These are phyloP conservation scores for Origma solitaria DNA, from an alignment of 2,113 vertebrate genomes.

Conservation along the genomic window DNA sequence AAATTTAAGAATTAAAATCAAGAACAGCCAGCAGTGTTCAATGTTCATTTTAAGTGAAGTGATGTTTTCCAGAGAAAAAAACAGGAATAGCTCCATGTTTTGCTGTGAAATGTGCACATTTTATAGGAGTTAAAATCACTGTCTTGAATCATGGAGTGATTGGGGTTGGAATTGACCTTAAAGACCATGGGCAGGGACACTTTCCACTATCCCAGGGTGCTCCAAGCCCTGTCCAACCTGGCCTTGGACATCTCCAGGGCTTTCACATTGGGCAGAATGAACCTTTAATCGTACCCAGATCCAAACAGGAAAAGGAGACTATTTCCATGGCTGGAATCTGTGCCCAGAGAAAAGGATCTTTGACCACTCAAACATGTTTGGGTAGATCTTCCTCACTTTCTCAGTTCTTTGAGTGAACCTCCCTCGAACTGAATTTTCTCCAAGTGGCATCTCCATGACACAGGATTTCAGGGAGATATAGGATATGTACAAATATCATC, in stretches of 20 bases:
- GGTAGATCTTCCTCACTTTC: background rate
- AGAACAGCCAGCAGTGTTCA: background rate
- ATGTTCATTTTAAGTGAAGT: background rate
- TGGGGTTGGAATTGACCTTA: background rate
- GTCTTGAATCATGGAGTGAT: background rate
- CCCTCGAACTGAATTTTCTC: background rate
- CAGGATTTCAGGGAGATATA: background rate
- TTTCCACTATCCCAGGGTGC: background rate
- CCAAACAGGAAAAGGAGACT: background rate
- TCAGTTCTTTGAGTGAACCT: background rate
- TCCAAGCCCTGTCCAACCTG: background rate
- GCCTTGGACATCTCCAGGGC: background rate
- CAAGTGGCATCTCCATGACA: background rate
- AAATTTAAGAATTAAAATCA: background rate
- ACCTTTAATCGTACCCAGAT: background rate
- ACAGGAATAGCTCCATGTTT: background rate
- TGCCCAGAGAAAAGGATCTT: background rate
- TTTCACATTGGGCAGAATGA: fast-evolving
- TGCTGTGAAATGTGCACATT: background rate
- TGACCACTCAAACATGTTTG: background rate
- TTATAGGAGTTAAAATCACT: background rate
- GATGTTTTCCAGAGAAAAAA: background rate
- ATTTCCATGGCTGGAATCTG: background rate
- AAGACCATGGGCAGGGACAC: background rate
- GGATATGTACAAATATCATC: background rate